Evolutionary conservation across 2,113 vertebrate genomes (phyloP), one percentile per base, ranked within the genome.

Genomic region (Microcebus jonahi): DNA sequence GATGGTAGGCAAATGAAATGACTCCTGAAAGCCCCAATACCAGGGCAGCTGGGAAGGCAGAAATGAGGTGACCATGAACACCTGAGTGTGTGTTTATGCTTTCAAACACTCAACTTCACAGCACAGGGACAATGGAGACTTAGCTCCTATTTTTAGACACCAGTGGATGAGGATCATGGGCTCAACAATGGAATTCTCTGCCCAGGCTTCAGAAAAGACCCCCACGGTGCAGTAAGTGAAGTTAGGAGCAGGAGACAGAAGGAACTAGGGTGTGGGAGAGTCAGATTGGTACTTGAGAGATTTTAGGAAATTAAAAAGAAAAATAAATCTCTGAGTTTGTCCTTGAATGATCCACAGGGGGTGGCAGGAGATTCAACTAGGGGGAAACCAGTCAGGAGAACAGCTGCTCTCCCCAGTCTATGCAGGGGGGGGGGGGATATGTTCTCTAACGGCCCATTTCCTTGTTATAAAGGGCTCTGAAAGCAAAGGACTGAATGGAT

Each of bases 41-140:
- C 65, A 39, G 70, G 23, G 53, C 17, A 79, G 39, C n/a, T 21
- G 42, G 25, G 57, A 50, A 80, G n/a, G 81, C 63, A 77, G 76
- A 75, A n/a, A 31, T 27, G 9, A n/a, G 29, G 5, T 12, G n/a
- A 6, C n/a, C 10, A 3, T 20, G 55, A 13, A 39, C 29, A 17
- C 3, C 12, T 17, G 2, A 65, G 3, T 17, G 2, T 53, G 29
- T 2, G 8, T 1, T 73, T 5, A 0, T 11, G 42, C 13, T 50
- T 83, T 68, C 39, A 13, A 14, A 73, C 27, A 14, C 29, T 25
- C 14, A 17, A 29, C 8, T 36, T 0, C 3, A 23, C 2, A 8
- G 75, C 53, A 76, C 36, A 20, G n/a, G 8, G 23, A n/a, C 27
- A 20, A 68, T 5, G 42, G 63, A 59, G 31, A 45, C 50, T 50